Percentiles rank a stretch among this genome's conserved stretches.
These are phyloP conservation scores for Limnephilus rhombicus DNA, from an alignment of 2,888 invertebrate species.

Conservation along the genomic window DNA sequence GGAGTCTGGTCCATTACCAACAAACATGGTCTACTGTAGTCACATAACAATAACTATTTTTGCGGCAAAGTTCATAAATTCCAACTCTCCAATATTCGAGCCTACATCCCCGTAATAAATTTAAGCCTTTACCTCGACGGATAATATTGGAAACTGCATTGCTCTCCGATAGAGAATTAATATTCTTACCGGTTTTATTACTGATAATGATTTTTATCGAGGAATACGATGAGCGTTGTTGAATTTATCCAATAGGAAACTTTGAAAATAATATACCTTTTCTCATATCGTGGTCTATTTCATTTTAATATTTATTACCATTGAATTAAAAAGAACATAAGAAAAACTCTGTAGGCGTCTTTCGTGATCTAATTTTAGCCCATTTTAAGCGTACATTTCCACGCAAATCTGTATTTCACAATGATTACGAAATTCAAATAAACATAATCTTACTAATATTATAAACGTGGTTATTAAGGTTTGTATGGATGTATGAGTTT, in stretches of 20 bases:
- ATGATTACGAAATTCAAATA: too few relatives aligned
- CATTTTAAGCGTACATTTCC: too few relatives aligned
- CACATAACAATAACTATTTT: constrained; percentile 57
- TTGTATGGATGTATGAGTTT: too few relatives aligned
- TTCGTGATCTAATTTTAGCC: too few relatives aligned
- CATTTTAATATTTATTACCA: too few relatives aligned
- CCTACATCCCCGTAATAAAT: constrained; percentile 59
- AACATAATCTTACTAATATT: too few relatives aligned
- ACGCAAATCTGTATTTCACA: too few relatives aligned
- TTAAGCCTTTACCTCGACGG: constrained; percentile 36
- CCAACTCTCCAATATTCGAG: constrained; percentile 60
- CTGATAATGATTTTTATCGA: neutral
- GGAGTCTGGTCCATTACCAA: neutral
- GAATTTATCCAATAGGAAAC: neutral
- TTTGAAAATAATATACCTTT: too few relatives aligned
- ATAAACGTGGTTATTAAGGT: too few relatives aligned
- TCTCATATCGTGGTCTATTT: neutral
- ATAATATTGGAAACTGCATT: constrained; percentile 57
- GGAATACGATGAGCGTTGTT: neutral
- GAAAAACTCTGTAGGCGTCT: too few relatives aligned
- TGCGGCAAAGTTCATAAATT: constrained; percentile 62
- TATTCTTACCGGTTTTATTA: constrained; percentile 32
- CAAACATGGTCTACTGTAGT: neutral
- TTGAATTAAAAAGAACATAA: too few relatives aligned
- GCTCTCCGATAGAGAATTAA: constrained; percentile 47